Conservation (phyloP, 2,888 invertebrate species). For the Junonia oenone region DNA sequence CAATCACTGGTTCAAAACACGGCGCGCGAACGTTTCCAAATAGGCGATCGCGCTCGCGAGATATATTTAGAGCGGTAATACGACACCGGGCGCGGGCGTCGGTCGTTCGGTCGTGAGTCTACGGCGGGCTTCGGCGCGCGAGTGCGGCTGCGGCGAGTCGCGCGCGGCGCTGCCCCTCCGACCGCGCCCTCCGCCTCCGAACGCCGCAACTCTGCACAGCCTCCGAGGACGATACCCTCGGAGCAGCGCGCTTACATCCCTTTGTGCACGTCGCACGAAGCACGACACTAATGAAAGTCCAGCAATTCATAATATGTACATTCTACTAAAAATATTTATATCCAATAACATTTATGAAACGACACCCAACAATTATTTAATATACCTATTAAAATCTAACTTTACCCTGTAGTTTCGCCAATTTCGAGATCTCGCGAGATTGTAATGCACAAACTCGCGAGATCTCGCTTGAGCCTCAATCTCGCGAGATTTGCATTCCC, state of each 20-base stretch:
- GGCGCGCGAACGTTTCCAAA: constrained; percentile 74
- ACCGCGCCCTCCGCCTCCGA: constrained; percentile 19
- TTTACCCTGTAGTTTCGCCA: no score
- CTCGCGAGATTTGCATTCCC: no score
- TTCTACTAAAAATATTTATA: no score
- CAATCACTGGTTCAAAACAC: constrained; percentile 78
- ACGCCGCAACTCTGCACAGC: constrained; percentile 39
- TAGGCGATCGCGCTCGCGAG: constrained; percentile 75
- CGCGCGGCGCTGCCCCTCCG: constrained; percentile 23
- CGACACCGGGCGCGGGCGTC: constrained; percentile 72
- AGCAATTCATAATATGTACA: neutral
- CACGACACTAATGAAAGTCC: constrained; percentile 13
- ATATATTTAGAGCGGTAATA: constrained; percentile 77
- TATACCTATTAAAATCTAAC: no score
- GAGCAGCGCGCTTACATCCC: constrained; percentile 38
- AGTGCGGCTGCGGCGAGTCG: constrained; percentile 42
- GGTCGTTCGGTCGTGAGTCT: constrained; percentile 63
- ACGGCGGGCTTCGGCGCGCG: constrained; percentile 62
- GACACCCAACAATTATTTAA: no score
- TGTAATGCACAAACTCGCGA: no score
- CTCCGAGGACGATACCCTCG: constrained; percentile 67
- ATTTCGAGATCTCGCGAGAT: no score
- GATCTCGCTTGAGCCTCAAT: no score
- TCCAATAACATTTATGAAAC: no score
- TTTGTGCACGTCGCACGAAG: constrained; percentile 38